A percentile compares a stretch with the other conserved stretches of the same genome.
Evolutionary conservation across 2,797 vertebrate species (phyloP).

Genomic region (Rousettus madagascariensis): DNA sequence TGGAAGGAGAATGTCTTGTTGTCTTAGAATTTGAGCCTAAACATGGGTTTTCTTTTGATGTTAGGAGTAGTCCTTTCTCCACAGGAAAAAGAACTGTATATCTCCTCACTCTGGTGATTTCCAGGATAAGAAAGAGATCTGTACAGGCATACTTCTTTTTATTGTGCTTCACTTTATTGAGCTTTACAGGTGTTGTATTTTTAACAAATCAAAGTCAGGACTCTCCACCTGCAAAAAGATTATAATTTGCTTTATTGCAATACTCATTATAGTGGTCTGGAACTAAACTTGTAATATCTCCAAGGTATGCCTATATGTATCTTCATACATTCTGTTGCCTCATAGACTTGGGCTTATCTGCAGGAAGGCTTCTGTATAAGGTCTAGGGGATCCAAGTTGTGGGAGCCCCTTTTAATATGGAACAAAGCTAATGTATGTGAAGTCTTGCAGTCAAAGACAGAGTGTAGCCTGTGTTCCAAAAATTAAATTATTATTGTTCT

Average conservation of each 20-base stretch:
- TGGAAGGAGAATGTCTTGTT: neutral
- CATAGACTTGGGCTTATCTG: neutral
- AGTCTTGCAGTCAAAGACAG: neutral
- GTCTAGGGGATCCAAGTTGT: neutral
- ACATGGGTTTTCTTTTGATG: slow-evolving; percentile 46
- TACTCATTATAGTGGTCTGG: too few relatives aligned
- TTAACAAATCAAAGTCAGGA: too few relatives aligned
- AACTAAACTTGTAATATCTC: too few relatives aligned
- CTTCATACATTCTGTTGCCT: neutral
- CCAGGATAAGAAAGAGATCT: slow-evolving; percentile 4
- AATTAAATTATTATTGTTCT: slow-evolving; percentile 27
- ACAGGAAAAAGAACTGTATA: neutral
- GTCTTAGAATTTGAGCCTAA: slow-evolving; percentile 31
- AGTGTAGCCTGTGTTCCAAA: neutral
- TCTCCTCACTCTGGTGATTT: neutral
- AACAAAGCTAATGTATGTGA: neutral
- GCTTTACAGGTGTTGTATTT: too few relatives aligned
- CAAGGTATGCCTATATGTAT: neutral
- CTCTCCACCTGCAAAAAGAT: too few relatives aligned
- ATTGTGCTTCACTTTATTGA: too few relatives aligned
- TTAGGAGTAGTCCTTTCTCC: neutral
- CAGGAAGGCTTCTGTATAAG: neutral
- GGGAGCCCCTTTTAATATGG: neutral
- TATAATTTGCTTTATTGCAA: too few relatives aligned
- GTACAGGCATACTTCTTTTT: too few relatives aligned